Evolutionary conservation across 2,888 invertebrate species (phyloP), one percentile per base, ranked within the genome.

Genomic region (Hartigia nigra): DNA sequence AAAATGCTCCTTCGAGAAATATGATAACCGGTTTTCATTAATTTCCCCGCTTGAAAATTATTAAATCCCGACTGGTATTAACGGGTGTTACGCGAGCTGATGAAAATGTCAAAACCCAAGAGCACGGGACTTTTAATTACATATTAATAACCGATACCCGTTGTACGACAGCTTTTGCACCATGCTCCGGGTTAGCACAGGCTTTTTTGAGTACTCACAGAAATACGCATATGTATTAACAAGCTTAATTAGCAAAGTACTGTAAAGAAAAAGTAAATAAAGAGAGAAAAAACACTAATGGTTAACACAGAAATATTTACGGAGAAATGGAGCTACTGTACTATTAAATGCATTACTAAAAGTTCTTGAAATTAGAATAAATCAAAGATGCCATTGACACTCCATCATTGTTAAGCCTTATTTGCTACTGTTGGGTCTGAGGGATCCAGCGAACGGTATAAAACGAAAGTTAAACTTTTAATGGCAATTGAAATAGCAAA

Each of bases 21-120:
- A 55, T 55, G 9, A 55, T 55, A 55, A 14, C 23, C 72, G n/a
- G 14, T 32, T 32, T 72, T 72, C 32, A 72, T 72, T 72, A 32
- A 72, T 72, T 72, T 72, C 72, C 12, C 72, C 32, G n/a, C 32
- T 31, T 31, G 32, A 72, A 72, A 12, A 32, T 72, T 72, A 72
- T 72, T 32, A 31, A 72, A 72, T 31, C 72, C 2, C 72, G 72
- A 55, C 55, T 14, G 23, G 69, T 39, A 31, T 70, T 35, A 69
- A 32, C 70, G 75, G 32, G 78, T 76, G 77, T 77, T 76, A 74
- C 55, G 31, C 72, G 77, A 77, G 80, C 79, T 87, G 86, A 87
- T 86, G 84, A 86, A 83, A 87, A 85, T 81, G 85, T 87, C 86
- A 86, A 86, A 85, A 84, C 81, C 78, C 80, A 39, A 69, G 74